Evolutionary conservation across 2,888 invertebrate species (phyloP).

Genomic region (Ichneumoninae sp.): DNA sequence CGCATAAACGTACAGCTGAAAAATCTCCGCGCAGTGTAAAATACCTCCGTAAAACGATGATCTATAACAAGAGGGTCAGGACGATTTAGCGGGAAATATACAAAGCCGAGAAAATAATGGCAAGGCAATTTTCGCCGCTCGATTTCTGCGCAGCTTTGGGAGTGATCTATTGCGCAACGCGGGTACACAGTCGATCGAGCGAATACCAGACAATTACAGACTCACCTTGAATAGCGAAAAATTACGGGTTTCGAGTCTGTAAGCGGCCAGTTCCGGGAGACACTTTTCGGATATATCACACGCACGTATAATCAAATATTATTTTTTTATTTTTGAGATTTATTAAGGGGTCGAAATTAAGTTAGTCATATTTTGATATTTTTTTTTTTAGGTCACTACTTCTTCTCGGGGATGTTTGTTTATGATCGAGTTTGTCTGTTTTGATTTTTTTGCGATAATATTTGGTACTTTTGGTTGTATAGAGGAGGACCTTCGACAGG

Average conservation of each 20-base stretch:
- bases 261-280: neutral
- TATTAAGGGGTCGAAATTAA: neutral
- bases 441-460: neutral
- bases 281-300: conserved; percentile 16
- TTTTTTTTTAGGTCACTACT: neutral
- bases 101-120: conserved; percentile 1
- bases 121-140: neutral
- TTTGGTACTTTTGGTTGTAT: neutral
- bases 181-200: conserved; percentile 14
- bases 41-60: neutral
- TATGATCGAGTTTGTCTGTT: neutral
- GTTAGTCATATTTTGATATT: neutral
- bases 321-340: neutral
- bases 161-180: conserved; percentile 50
- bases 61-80: neutral
- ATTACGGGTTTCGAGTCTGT: conserved; percentile 38
- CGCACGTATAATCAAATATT: neutral
- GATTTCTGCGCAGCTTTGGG: neutral
- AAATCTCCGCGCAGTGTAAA: neutral
- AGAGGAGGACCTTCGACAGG: conserved; percentile 34
- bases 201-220: conserved; percentile 58
- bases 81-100: neutral
- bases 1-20: conserved; percentile 2
- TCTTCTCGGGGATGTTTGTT: neutral
- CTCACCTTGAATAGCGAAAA: conserved; percentile 61